Conservation (phyloP, 2,888 invertebrate species). For the Keiferia lycopersicella region DNA sequence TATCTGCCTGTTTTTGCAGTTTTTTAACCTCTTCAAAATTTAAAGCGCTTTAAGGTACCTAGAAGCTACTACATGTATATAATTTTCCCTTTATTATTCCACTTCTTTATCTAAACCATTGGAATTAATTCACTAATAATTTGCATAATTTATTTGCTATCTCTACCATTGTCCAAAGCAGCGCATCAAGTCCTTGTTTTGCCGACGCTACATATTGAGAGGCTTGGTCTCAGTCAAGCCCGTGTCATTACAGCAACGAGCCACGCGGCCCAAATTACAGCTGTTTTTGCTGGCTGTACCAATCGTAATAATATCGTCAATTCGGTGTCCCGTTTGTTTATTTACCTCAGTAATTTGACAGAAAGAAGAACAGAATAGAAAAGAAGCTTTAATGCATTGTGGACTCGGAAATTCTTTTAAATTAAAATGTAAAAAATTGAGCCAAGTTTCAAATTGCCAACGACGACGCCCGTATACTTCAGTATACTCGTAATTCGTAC, state of each 20-base stretch:
- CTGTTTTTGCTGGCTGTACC: conserved; percentile 23
- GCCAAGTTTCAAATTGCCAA: too few relatives aligned
- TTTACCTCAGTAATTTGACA: conserved; percentile 1
- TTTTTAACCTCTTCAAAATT: too few relatives aligned
- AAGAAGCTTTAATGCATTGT: background rate
- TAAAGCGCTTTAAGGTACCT: too few relatives aligned
- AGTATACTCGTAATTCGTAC: too few relatives aligned
- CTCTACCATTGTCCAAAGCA: conserved; percentile 2
- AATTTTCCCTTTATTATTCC: background rate
- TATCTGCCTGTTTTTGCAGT: too few relatives aligned
- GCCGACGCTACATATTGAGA: conserved; percentile 42
- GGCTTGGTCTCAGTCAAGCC: conserved; percentile 48
- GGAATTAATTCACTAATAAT: too few relatives aligned
- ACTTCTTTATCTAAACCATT: background rate
- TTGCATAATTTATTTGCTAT: background rate
- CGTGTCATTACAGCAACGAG: conserved; percentile 51
- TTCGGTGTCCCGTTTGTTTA: background rate
- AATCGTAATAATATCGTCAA: conserved; percentile 18
- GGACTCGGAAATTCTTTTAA: background rate
- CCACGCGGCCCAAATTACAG: conserved; percentile 34
- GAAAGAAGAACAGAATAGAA: too few relatives aligned
- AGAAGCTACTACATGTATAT: too few relatives aligned
- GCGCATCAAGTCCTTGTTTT: conserved; percentile 26
- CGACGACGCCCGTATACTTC: too few relatives aligned
- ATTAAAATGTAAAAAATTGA: too few relatives aligned